A percentile compares a stretch with the other conserved stretches of the same genome.
Conservation (phyloP, 2,113 vertebrate genomes). For the Cacatua alba region DNA sequence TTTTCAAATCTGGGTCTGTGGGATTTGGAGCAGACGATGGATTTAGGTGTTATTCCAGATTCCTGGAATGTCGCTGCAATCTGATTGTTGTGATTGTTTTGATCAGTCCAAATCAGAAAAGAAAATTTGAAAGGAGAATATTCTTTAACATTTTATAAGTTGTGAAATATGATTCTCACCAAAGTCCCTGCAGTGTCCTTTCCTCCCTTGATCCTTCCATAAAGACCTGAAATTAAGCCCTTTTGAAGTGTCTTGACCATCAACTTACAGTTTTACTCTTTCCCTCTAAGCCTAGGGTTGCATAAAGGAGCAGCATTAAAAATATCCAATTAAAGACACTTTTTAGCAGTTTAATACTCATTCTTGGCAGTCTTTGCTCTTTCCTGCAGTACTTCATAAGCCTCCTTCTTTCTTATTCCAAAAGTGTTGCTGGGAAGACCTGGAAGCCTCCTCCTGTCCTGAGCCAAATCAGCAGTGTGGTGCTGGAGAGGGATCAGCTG, state of each 20-base stretch:
- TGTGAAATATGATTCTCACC: background rate
- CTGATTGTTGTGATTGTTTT: background rate
- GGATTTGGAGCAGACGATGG: background rate
- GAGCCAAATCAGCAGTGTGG: background rate
- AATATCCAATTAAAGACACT: background rate
- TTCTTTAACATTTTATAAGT: background rate
- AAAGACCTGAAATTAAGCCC: background rate
- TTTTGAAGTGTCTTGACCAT: background rate
- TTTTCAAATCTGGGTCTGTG: background rate
- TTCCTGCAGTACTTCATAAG: background rate
- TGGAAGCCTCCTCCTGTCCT: background rate
- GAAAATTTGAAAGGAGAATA: background rate
- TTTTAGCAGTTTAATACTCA: background rate
- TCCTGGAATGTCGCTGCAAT: background rate
- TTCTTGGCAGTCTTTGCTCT: background rate
- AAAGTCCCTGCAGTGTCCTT: background rate
- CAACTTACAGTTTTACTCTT: background rate
- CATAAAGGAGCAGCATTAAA: background rate
- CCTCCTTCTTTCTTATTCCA: constrained; percentile 24
- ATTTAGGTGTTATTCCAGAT: background rate
- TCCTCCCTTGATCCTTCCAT: background rate
- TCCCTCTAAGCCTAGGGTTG: background rate
- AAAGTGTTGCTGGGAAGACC: constrained; percentile 1
- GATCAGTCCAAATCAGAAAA: background rate
- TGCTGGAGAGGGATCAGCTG: background rate